Conservation (phyloP, 2,888 invertebrate species). For the Pedicia rivosa region DNA sequence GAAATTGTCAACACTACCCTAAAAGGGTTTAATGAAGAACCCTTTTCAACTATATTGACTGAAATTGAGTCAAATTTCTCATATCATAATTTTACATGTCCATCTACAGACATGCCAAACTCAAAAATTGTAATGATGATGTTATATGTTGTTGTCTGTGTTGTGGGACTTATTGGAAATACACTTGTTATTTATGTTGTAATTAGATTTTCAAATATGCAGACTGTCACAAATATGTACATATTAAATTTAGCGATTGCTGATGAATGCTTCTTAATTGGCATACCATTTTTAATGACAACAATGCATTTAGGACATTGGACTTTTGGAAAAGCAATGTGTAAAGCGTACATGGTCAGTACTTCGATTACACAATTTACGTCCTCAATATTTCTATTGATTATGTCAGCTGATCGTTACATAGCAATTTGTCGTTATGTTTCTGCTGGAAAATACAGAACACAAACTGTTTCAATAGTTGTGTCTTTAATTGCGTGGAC, state of each 20-base stretch:
- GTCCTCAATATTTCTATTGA: slow-evolving; percentile 67
- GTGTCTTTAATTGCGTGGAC: slow-evolving; percentile 68
- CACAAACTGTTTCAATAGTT: slow-evolving; percentile 60
- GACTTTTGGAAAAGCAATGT: slow-evolving; percentile 68
- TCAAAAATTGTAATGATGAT: slow-evolving; percentile 41
- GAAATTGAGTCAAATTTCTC: no score
- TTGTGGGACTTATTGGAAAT: slow-evolving; percentile 68
- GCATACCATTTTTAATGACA: slow-evolving; percentile 65
- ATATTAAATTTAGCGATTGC: slow-evolving; percentile 75
- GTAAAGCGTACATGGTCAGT: slow-evolving; percentile 71
- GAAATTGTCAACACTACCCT: no score
- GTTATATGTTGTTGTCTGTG: slow-evolving; percentile 61
- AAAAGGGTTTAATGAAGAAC: no score
- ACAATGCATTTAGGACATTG: slow-evolving; percentile 61
- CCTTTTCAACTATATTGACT: no score
- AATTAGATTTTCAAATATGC: slow-evolving; percentile 72
- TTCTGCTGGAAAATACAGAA: slow-evolving; percentile 59
- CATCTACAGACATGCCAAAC: slow-evolving; percentile 33
- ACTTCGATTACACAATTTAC: slow-evolving; percentile 80
- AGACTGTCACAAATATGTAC: slow-evolving; percentile 79
- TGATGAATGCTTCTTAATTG: slow-evolving; percentile 72
- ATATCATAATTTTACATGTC: slow-evolving; percentile 30
- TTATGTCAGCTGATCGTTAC: slow-evolving; percentile 78
- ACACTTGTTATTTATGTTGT: slow-evolving; percentile 74
- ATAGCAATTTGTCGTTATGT: slow-evolving; percentile 77